These are phyloP conservation scores for Epinotia demarniana DNA, from an alignment of 2,888 invertebrate species.

Conservation along the genomic window DNA sequence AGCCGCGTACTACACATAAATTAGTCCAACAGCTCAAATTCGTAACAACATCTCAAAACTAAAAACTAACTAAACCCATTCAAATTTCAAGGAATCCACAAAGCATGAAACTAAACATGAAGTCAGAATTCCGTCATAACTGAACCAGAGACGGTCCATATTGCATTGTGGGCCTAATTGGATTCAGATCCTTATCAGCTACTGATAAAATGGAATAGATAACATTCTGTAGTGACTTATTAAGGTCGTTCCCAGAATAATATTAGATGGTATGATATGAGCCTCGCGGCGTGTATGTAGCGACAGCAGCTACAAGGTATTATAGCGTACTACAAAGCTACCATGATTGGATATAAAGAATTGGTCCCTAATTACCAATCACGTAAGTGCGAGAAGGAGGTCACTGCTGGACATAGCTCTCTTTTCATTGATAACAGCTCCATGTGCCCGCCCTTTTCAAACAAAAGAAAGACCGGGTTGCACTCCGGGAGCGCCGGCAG, in stretches of 20 bases:
- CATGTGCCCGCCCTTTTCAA: too few relatives aligned
- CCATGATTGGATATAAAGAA: too few relatives aligned
- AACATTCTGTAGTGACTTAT: constrained; percentile 86
- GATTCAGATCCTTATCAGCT: constrained; percentile 82
- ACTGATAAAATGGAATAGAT: constrained; percentile 85
- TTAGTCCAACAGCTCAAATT: not conserved
- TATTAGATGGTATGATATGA: constrained; percentile 83
- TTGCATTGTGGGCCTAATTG: constrained; percentile 84
- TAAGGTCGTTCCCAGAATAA: constrained; percentile 86
- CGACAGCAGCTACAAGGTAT: constrained; percentile 46
- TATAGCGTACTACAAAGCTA: not conserved
- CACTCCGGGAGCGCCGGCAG: too few relatives aligned
- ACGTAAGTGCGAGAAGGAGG: too few relatives aligned
- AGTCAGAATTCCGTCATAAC: constrained; percentile 73
- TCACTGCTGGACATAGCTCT: too few relatives aligned
- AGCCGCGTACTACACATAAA: not conserved
- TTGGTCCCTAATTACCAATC: too few relatives aligned
- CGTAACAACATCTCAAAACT: not conserved
- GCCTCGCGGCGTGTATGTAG: constrained; percentile 66
- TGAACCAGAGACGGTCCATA: constrained; percentile 76
- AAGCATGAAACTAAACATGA: constrained; percentile 49
- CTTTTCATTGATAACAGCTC: too few relatives aligned
- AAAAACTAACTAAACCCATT: constrained; percentile 22
- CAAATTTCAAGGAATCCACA: constrained; percentile 40
- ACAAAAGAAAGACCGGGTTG: too few relatives aligned